Evolutionary conservation across 2,888 invertebrate species (phyloP).

Genomic region (Caprella mutica): DNA sequence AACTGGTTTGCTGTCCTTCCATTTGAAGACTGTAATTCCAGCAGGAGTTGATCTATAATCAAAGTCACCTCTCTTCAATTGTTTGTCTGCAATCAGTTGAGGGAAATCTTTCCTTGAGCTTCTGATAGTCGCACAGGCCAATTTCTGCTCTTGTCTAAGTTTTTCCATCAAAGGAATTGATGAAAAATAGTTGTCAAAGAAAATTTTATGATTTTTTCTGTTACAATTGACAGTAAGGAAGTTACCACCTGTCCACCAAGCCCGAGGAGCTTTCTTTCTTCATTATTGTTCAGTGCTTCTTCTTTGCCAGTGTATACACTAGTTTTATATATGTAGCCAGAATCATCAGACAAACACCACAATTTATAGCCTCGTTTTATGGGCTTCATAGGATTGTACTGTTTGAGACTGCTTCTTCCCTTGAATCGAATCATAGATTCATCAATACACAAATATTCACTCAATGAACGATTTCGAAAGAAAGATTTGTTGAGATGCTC

Average conservation of each 20-base stretch:
- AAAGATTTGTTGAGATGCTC: background rate
- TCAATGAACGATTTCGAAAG: background rate
- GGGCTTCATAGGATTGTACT: constrained; percentile 35
- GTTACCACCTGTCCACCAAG: too few species aligned
- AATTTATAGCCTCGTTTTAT: constrained; percentile 36
- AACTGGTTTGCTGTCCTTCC: constrained; percentile 37
- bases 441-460: background rate
- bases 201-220: too few species aligned
- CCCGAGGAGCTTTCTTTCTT: too few species aligned
- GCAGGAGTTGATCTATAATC: constrained; percentile 34
- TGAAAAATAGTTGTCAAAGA: too few species aligned
- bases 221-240: too few species aligned
- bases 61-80: constrained; percentile 35
- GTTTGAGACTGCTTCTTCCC: constrained; percentile 27
- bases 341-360: constrained; percentile 34
- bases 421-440: constrained; percentile 37
- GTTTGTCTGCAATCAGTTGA: constrained; percentile 29
- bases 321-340: constrained; percentile 36
- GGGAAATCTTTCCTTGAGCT: too few species aligned
- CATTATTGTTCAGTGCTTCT: too few species aligned
- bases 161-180: constrained; percentile 34
- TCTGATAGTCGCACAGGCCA: constrained; percentile 35
- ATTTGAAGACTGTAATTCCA: constrained; percentile 35
- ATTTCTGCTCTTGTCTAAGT: constrained; percentile 30
- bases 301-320: constrained; percentile 38